phyloP scores from a whole-genome alignment of 2,113 vertebrate species.

The Eira barbara region DNA sequence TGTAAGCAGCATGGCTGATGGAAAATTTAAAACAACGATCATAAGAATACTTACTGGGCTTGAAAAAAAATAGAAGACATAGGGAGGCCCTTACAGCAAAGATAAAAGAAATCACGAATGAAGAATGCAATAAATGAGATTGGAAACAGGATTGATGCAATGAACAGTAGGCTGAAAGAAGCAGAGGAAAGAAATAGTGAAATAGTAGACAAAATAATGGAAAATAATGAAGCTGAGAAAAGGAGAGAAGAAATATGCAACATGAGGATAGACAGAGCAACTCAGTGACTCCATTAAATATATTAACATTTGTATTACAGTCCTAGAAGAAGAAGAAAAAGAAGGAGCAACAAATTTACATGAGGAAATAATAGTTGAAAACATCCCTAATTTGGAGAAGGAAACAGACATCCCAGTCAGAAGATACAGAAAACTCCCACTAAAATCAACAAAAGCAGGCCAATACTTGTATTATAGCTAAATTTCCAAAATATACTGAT shows the following conservation, averaged over 20 bases:
- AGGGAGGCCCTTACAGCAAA: neutral
- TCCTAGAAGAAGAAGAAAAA: neutral
- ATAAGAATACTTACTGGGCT: neutral
- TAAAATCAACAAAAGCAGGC: neutral
- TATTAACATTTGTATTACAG: neutral
- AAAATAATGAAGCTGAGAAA: neutral
- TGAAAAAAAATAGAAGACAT: neutral
- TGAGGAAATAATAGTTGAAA: neutral
- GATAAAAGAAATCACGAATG: neutral
- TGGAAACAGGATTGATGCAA: neutral
- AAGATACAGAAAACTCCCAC: neutral
- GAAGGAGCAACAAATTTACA: neutral
- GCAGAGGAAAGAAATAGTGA: neutral
- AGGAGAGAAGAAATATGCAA: neutral
- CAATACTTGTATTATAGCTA: neutral
- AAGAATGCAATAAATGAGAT: neutral
- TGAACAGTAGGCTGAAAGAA: neutral
- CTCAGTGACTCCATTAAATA: neutral
- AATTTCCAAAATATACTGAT: neutral
- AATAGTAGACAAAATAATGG: neutral
- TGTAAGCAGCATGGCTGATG: neutral
- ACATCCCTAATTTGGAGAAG: neutral
- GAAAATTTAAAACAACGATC: neutral
- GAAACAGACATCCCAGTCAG: neutral
- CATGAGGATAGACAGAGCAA: neutral